These are phyloP conservation scores for Coilia nasus DNA, from an alignment of 2,797 vertebrate genomes.

Conservation along the genomic window DNA sequence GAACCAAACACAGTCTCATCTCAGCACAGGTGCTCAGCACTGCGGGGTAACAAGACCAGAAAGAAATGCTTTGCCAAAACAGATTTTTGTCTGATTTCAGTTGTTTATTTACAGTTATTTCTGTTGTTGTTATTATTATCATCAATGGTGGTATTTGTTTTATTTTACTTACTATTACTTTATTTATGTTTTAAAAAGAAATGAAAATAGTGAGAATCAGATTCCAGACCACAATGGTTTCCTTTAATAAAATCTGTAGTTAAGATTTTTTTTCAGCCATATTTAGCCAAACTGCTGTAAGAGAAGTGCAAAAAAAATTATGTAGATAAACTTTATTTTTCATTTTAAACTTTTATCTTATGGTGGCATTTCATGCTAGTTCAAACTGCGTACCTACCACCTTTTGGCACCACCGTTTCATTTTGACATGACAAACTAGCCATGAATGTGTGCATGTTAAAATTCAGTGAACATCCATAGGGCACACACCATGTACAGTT, in stretches of 20 bases:
- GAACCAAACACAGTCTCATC: background rate
- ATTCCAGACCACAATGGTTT: too few relatives aligned
- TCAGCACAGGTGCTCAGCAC: background rate
- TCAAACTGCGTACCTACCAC: background rate
- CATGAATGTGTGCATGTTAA: background rate
- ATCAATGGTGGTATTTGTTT: background rate
- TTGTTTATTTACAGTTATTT: background rate
- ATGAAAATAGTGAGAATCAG: background rate
- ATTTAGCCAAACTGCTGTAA: conserved; percentile 46
- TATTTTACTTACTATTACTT: background rate
- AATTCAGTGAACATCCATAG: too few relatives aligned
- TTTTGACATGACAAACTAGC: background rate
- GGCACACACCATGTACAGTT: too few relatives aligned
- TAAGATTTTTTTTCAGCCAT: conserved; percentile 1
- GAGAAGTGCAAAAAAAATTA: conserved; percentile 49
- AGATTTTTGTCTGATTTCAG: background rate
- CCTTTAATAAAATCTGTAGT: too few relatives aligned
- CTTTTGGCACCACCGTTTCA: background rate
- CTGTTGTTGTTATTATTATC: background rate
- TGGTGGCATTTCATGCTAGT: background rate
- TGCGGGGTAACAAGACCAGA: background rate
- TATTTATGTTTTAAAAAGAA: background rate
- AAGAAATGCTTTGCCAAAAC: background rate
- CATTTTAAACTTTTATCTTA: background rate
- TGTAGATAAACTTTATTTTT: conserved; percentile 27